Conservation (phyloP, 1,140 invertebrate genomes). For the Pseudachorutes palmiensis region DNA sequence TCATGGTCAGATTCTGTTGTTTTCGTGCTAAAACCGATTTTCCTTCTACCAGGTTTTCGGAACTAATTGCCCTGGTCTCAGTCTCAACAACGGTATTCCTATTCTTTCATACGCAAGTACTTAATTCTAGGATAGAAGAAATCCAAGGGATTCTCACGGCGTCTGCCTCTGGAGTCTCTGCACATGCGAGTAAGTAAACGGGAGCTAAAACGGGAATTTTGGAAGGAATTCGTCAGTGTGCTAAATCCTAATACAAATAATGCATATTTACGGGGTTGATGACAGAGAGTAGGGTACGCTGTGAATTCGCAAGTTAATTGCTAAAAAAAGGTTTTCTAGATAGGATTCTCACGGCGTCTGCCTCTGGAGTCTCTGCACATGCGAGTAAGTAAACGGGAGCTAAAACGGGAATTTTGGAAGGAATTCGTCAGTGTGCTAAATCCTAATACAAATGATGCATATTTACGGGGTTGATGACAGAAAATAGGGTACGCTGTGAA, state of each 20-base stretch:
- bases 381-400: slow-evolving; percentile 25
- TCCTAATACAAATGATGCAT: too few species aligned
- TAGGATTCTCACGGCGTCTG: slow-evolving; percentile 28
- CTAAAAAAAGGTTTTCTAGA: too few species aligned
- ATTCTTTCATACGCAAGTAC: slow-evolving; percentile 41
- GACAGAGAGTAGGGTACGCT: too few species aligned
- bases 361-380: slow-evolving; percentile 26
- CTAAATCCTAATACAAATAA: too few species aligned
- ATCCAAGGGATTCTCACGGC: slow-evolving; percentile 34
- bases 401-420: too few species aligned
- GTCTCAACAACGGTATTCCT: slow-evolving; percentile 40
- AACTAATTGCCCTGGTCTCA: slow-evolving; percentile 40
- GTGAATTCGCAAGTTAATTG: too few species aligned
- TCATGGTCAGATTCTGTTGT: background rate
- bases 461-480: too few species aligned
- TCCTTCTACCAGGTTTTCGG: slow-evolving; percentile 38
- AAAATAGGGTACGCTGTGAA: too few species aligned
- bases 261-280: too few species aligned
- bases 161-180: slow-evolving; percentile 22
- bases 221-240: too few species aligned
- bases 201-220: too few species aligned
- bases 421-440: too few species aligned
- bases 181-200: slow-evolving; percentile 30
- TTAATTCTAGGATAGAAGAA: slow-evolving; percentile 39
- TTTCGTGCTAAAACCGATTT: background rate